Evolutionary conservation across 2,797 vertebrate species (phyloP).

Genomic region (Rhinella marina): DNA sequence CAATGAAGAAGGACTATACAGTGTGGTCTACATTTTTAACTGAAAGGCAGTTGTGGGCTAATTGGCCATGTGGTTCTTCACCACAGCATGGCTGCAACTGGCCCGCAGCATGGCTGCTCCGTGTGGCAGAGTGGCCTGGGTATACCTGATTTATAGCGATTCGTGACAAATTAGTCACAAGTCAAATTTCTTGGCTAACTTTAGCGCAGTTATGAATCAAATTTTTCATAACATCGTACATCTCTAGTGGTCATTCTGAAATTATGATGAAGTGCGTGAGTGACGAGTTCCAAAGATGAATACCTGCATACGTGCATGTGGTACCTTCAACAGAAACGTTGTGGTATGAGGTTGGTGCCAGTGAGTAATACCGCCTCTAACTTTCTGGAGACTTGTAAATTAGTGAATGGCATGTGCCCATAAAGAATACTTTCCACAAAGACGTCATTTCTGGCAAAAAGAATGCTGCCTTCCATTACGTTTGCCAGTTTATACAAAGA

Average conservation of each 20-base stretch:
- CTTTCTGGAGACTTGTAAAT: background rate
- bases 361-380: background rate
- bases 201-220: too few species aligned
- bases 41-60: too few species aligned
- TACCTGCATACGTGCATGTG: background rate
- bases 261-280: background rate
- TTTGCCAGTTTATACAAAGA: conserved; percentile 23
- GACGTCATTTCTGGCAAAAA: conserved; percentile 11
- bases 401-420: background rate
- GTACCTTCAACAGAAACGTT: background rate
- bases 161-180: too few species aligned
- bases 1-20: too few species aligned
- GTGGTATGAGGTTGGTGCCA: background rate
- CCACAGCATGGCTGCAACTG: too few species aligned
- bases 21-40: too few species aligned
- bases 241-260: background rate
- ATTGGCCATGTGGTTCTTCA: too few species aligned
- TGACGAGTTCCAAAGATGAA: background rate
- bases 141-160: too few species aligned
- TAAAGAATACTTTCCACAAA: conserved; percentile 1
- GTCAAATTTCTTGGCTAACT: too few species aligned
- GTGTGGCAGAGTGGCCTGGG: too few species aligned
- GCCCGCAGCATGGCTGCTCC: too few species aligned
- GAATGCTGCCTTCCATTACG: conserved; percentile 12
- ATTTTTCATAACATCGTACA: too few species aligned